These are phyloP conservation scores for Sinocyclocheilus maitianheensis DNA, from an alignment of 2,113 vertebrate species.

Conservation along the genomic window DNA sequence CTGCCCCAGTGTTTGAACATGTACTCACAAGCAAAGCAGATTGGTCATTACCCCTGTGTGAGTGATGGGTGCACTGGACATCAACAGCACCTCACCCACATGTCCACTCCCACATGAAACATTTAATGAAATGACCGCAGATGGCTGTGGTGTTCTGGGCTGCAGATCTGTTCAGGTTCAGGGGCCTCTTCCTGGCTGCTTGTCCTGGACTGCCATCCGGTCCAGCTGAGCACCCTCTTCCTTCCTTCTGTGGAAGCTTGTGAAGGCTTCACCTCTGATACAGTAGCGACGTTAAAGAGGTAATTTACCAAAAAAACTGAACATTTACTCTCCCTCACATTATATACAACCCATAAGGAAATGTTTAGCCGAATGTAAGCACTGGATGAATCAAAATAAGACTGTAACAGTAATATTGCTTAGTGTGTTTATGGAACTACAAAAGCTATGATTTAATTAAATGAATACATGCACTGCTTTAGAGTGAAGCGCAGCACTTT, in stretches of 20 bases:
- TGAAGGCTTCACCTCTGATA: constrained; percentile 19
- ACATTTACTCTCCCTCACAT: neutral
- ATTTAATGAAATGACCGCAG: constrained; percentile 29
- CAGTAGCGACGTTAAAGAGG: neutral
- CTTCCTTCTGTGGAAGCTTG: constrained; percentile 52
- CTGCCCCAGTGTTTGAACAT: neutral
- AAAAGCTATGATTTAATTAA: no score
- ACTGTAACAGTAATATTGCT: no score
- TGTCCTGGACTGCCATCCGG: constrained; percentile 52
- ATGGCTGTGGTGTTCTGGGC: constrained; percentile 28
- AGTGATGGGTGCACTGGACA: neutral
- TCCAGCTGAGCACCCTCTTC: constrained; percentile 56
- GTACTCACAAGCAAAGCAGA: neutral
- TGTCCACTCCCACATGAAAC: neutral
- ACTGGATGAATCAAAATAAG: no score
- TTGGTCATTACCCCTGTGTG: neutral
- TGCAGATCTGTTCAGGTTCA: constrained; percentile 38
- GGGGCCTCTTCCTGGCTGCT: constrained; percentile 60
- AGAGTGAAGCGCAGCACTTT: no score
- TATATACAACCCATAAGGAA: neutral
- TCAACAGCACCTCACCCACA: neutral
- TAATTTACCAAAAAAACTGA: neutral
- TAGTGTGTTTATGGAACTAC: no score
- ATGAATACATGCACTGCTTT: no score
- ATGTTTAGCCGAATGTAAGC: no score